Conservation (phyloP, 64 coral and sea anemone species). For the Stylophora pistillata region DNA sequence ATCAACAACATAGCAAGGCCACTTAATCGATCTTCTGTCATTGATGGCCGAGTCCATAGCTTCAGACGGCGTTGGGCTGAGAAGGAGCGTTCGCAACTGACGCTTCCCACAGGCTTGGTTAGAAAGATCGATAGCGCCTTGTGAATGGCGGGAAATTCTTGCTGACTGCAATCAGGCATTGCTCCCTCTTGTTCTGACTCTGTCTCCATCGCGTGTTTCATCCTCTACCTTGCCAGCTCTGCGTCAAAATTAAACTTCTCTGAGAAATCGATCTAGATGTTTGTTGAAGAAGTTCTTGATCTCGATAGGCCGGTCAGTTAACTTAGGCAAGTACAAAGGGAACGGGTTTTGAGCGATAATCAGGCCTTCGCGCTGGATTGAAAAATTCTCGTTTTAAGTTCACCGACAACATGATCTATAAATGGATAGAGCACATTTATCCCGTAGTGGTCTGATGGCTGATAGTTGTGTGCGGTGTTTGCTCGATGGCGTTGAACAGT, state of each 20-base stretch:
- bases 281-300: constrained; percentile 42
- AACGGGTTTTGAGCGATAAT: constrained; percentile 47
- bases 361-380: constrained; percentile 33
- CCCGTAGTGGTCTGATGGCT: constrained; percentile 55
- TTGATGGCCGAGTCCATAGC: too few relatives aligned
- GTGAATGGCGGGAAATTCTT: constrained; percentile 53
- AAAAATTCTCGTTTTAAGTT: constrained; percentile 67
- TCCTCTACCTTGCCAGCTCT: constrained; percentile 54
- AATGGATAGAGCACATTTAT: constrained; percentile 52
- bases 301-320: constrained; percentile 50
- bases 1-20: constrained; percentile 38
- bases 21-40: too few relatives aligned
- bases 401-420: constrained; percentile 51
- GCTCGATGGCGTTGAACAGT: constrained; percentile 47
- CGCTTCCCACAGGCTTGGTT: constrained; percentile 39
- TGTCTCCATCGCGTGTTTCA: constrained; percentile 47
- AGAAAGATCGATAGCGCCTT: constrained; percentile 50
- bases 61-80: too few relatives aligned
- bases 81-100: constrained; percentile 46
- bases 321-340: constrained; percentile 53
- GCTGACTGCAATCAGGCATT: too few relatives aligned
- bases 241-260: constrained; percentile 44
- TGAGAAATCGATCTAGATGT: too few relatives aligned
- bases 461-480: constrained; percentile 37
- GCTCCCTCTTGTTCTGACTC: too few relatives aligned